Evolutionary conservation across 2,797 vertebrate genomes (phyloP).

Genomic region (Oryzias dopingdopingensis): DNA sequence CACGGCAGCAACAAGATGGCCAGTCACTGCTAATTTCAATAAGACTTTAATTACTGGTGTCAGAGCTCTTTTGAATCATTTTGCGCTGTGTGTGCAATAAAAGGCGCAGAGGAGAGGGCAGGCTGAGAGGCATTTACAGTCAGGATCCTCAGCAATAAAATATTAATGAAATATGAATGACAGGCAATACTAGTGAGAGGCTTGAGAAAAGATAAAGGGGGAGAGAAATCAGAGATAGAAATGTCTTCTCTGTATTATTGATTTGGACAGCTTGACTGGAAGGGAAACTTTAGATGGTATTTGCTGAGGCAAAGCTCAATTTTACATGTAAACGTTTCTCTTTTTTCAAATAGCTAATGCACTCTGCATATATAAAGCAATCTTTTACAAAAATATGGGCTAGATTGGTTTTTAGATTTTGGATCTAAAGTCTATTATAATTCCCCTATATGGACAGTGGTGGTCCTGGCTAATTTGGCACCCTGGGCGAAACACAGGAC

Average conservation of each 20-base stretch:
- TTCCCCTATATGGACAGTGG: too few relatives aligned
- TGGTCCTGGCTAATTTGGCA: too few relatives aligned
- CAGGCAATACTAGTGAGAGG: slow-evolving; percentile 9
- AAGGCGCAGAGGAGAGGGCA: slow-evolving; percentile 4
- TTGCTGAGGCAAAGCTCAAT: too few relatives aligned
- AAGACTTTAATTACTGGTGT: slow-evolving; percentile 70
- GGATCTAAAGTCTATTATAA: too few relatives aligned
- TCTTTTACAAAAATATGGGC: too few relatives aligned
- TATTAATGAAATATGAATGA: slow-evolving; percentile 61
- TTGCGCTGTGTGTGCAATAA: slow-evolving; percentile 25
- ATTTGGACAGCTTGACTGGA: slow-evolving; percentile 35
- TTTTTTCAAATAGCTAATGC: too few relatives aligned
- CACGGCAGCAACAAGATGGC: slow-evolving; percentile 50
- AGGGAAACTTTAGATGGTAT: slow-evolving; percentile 15
- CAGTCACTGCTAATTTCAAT: slow-evolving; percentile 68
- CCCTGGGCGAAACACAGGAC: too few relatives aligned
- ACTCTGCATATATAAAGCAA: too few relatives aligned
- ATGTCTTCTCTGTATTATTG: slow-evolving; percentile 39
- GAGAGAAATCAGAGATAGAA: slow-evolving; percentile 21
- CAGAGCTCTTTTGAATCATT: slow-evolving; percentile 61
- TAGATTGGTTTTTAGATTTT: too few relatives aligned
- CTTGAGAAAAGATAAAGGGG: slow-evolving; percentile 2
- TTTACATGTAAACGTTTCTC: too few relatives aligned
- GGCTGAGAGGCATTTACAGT: slow-evolving; percentile 14
- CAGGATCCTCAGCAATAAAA: slow-evolving; percentile 46